Conservation (phyloP, 2,113 vertebrate genomes). For the Perccottus glenii region DNA sequence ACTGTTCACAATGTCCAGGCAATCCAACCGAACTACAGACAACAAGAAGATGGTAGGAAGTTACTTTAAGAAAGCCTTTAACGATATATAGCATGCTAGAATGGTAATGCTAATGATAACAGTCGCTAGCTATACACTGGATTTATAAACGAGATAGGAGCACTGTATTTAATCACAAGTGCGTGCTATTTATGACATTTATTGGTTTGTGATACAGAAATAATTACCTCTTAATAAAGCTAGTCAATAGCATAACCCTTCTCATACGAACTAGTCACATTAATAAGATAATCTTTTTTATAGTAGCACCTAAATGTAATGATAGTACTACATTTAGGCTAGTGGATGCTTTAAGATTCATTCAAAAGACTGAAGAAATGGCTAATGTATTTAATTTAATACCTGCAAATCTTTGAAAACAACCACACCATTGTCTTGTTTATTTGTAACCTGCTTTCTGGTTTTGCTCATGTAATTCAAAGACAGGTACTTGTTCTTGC, state of each 20-base stretch:
- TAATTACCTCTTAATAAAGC: no score
- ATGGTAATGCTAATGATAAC: conserved; percentile 25
- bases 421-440: not conserved
- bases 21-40: conserved; percentile 90
- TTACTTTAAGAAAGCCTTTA: conserved; percentile 14
- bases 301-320: no score
- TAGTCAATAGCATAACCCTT: no score
- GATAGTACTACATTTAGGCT: not conserved
- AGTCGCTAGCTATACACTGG: not conserved
- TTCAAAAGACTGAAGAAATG: no score
- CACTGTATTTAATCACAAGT: no score
- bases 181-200: no score
- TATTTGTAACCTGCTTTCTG: not conserved
- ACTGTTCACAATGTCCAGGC: conserved; percentile 87
- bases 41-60: conserved; percentile 95
- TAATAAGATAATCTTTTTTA: no score
- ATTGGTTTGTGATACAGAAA: no score
- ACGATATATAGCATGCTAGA: not conserved
- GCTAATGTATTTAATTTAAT: no score
- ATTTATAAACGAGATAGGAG: no score
- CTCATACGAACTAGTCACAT: no score
- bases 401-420: no score
- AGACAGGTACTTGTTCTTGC: not conserved
- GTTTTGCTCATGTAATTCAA: not conserved
- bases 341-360: not conserved